A percentile compares a stretch with the other conserved stretches of the same genome.
Conservation (phyloP, 1,140 invertebrate genomes). For the Drosophila varians region DNA sequence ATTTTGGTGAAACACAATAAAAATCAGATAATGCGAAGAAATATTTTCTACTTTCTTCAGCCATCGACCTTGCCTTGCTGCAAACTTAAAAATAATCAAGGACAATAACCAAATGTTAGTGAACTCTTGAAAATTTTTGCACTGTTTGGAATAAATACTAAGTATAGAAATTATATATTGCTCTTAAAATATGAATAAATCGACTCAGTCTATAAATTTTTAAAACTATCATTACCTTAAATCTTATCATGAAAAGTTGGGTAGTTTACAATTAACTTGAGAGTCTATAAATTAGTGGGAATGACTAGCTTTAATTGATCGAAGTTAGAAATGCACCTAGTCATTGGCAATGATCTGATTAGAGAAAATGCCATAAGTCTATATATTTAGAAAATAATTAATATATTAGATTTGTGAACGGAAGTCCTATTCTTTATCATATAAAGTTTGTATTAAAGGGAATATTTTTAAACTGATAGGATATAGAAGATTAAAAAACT, state of each 20-base stretch:
- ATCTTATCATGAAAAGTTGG: conserved; percentile 28
- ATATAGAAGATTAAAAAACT: too few species aligned
- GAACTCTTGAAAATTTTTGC: conserved; percentile 3
- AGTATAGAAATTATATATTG: neutral
- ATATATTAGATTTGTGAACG: neutral
- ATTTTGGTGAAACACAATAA: neutral
- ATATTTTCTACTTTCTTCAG: too few species aligned
- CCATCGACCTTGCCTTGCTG: neutral
- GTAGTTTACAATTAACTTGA: conserved; percentile 33
- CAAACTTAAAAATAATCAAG: conserved; percentile 4
- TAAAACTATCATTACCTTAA: conserved; percentile 33
- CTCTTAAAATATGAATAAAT: conserved; percentile 8
- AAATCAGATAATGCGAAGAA: too few species aligned
- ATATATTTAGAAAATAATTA: conserved; percentile 23
- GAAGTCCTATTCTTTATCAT: neutral
- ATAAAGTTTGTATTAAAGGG: too few species aligned
- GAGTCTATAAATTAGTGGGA: conserved; percentile 31
- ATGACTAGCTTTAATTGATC: conserved; percentile 53
- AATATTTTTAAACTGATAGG: too few species aligned
- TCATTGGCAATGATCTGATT: conserved; percentile 33
- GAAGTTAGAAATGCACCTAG: conserved; percentile 35
- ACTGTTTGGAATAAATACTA: neutral
- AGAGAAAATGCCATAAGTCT: conserved; percentile 14
- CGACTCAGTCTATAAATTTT: conserved; percentile 1
- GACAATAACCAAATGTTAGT: conserved; percentile 16